Evolutionary conservation across 1,140 invertebrate genomes (phyloP), one percentile per base, ranked within the genome.

Genomic region (Grapholita molesta): DNA sequence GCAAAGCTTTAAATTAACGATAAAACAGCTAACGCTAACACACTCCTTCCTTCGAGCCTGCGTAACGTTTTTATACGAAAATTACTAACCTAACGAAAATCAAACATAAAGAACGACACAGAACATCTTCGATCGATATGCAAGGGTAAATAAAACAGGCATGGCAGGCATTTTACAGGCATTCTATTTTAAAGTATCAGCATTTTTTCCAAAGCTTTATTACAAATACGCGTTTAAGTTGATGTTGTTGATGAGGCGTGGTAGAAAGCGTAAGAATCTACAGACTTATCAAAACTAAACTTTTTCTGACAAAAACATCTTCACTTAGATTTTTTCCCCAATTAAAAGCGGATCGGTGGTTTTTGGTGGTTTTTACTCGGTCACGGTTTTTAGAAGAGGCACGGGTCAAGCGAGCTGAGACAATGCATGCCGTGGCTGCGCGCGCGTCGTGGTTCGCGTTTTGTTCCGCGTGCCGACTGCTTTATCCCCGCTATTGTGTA

Each of bases 351-450:
- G 67, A 69, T 70, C 73, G 77, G 73, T 77, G 67, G 53, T 76
- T 79, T 77, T 84, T 82, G 75, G 85, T 83, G 77, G 82, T 84
- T 88, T 83, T 84, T 72, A 68, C 70, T 70, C 69, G 72, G 30
- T 74, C 52, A 67, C 55, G 67, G 79, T 86, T 90, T 88, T 88
- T 86, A 75, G 78, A 69, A 71, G 83, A 86, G 89, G 85, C 89
- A 90, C 89, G 89, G 89, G 89, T 91, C 89, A 91, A 85, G 75
- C 79, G 75, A 53, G 82, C 80, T 88, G 89, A 91, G 89, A 91
- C 89, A 91, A 90, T 80, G 83, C 77, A 76, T 80, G 70, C 72
- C 80, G 79, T 84, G 78, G 84, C 72, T 70, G 76, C 72, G 74
- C 78, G 79, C 72, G 74, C 79, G 80, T 91, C 89, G 87, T 91